phyloP scores from a whole-genome alignment of 2,888 invertebrate species.

The Blera fallax region DNA sequence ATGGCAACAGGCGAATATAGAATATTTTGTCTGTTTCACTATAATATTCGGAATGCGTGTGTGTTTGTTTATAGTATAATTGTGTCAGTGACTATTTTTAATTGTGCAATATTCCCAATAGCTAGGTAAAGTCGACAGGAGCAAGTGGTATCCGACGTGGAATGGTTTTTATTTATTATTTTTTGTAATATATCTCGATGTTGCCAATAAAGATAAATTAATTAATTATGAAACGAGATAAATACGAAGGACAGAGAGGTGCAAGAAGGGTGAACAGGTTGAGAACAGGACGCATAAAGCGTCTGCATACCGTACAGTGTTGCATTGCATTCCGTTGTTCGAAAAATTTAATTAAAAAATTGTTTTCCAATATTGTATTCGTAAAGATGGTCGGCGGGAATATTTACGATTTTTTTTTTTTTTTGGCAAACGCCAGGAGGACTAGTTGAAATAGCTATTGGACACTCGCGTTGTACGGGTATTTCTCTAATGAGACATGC shows the following conservation, averaged over 20 bases:
- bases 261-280: not conserved
- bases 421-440: conserved; percentile 24
- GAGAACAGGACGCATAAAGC: not conserved
- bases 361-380: conserved; percentile 38
- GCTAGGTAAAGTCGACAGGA: conserved; percentile 16
- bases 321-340: conserved; percentile 29
- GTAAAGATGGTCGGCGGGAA: not conserved
- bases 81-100: conserved; percentile 57
- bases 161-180: conserved; percentile 26
- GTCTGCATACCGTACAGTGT: not conserved
- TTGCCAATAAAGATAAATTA: conserved; percentile 66
- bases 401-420: conserved; percentile 15
- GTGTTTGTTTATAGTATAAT: conserved; percentile 1
- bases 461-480: conserved; percentile 46
- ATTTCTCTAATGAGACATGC: conserved; percentile 47
- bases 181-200: conserved; percentile 44
- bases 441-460: conserved; percentile 51
- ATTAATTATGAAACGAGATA: conserved; percentile 56
- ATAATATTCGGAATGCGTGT: not conserved
- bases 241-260: not conserved
- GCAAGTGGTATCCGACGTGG: not conserved
- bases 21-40: not conserved
- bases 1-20: conserved; percentile 44
- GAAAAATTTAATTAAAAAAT: conserved; percentile 58
- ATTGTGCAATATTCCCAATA: conserved; percentile 42